phyloP scores from a whole-genome alignment of 1,140 invertebrate genomes.

The Drosophila rhopaloa region DNA sequence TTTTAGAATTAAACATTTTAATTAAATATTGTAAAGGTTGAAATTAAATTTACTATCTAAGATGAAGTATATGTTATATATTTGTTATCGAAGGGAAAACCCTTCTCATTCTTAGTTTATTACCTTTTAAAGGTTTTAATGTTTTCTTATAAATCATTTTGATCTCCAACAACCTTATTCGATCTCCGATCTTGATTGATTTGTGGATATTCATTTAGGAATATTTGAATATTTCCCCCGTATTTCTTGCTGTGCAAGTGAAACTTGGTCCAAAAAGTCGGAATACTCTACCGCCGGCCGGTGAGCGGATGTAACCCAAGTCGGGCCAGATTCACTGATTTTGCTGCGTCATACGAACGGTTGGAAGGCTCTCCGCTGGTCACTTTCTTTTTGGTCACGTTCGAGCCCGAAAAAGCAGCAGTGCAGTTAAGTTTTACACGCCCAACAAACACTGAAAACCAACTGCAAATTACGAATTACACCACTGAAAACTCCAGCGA shows the following conservation, averaged over 20 bases:
- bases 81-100: too few species aligned
- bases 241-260: conserved; percentile 50
- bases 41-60: too few species aligned
- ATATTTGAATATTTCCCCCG: not conserved
- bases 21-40: too few species aligned
- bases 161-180: not conserved
- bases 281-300: conserved; percentile 34
- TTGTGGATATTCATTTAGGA: conserved; percentile 9
- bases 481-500: conserved; percentile 18
- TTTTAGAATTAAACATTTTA: too few species aligned
- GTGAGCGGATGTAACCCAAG: conserved; percentile 57
- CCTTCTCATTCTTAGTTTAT: too few species aligned
- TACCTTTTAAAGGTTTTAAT: too few species aligned
- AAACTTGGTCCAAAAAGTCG: conserved; percentile 57
- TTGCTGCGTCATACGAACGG: conserved; percentile 39
- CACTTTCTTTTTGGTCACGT: conserved; percentile 60
- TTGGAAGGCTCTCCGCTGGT: conserved; percentile 28
- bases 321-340: conserved; percentile 6
- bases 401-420: conserved; percentile 17
- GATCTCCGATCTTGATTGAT: not conserved
- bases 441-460: conserved; percentile 14
- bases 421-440: conserved; percentile 28
- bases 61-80: too few species aligned
- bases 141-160: not conserved
- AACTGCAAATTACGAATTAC: conserved; percentile 46